Conservation (phyloP, 1,140 invertebrate species). For the Cydia fagiglandana region DNA sequence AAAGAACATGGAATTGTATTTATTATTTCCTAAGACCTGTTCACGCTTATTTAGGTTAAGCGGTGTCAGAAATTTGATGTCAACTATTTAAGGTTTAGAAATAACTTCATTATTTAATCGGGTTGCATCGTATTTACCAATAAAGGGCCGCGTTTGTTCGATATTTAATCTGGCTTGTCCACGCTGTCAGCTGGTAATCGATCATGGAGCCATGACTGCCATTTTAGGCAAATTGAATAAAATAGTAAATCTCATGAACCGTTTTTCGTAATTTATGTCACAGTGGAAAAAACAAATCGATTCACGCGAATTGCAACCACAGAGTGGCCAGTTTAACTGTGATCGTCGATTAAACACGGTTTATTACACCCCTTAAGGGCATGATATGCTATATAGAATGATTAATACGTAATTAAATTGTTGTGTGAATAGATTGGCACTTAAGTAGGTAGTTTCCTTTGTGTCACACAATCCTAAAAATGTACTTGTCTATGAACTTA, state of each 20-base stretch:
- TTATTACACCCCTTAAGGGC: too few relatives aligned
- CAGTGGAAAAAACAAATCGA: neutral
- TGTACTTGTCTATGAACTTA: too few relatives aligned
- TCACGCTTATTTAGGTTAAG: constrained; percentile 47
- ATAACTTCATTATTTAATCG: constrained; percentile 25
- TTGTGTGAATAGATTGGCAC: too few relatives aligned
- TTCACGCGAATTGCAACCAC: neutral
- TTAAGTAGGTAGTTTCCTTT: too few relatives aligned
- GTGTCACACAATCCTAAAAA: too few relatives aligned
- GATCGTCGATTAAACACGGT: too few relatives aligned
- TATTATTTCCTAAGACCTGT: neutral
- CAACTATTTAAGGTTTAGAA: constrained; percentile 39
- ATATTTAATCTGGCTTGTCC: constrained; percentile 15
- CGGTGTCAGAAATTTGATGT: constrained; percentile 40
- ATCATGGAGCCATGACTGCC: neutral
- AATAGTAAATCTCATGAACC: neutral
- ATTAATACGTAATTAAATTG: too few relatives aligned
- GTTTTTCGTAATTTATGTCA: neutral
- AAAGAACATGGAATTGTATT: too few relatives aligned
- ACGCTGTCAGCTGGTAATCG: neutral
- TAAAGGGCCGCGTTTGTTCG: constrained; percentile 21
- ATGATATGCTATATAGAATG: too few relatives aligned
- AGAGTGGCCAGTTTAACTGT: too few relatives aligned
- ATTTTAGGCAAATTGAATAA: constrained; percentile 16
- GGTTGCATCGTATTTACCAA: constrained; percentile 18